These are phyloP conservation scores for Aphis gossypii DNA, from an alignment of 1,140 invertebrate genomes.

Conservation along the genomic window DNA sequence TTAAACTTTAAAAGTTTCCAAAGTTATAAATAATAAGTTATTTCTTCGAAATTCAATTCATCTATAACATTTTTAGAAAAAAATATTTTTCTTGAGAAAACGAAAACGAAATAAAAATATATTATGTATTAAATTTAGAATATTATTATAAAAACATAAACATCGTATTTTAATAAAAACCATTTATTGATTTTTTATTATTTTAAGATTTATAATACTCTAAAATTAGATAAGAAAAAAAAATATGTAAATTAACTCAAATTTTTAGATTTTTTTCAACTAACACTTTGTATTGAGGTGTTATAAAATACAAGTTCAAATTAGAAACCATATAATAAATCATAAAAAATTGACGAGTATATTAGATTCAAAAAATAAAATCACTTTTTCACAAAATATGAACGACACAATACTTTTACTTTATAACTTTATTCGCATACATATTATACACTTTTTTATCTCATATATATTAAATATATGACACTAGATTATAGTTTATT, in stretches of 20 bases:
- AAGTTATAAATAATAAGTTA: slow-evolving; percentile 1
- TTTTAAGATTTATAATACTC: background rate
- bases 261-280: background rate
- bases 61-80: background rate
- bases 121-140: background rate
- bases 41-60: background rate
- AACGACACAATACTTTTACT: background rate
- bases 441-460: background rate
- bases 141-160: background rate
- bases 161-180: background rate
- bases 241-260: background rate
- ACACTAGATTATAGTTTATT: background rate
- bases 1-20: background rate
- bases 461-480: too few species aligned
- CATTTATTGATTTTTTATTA: background rate
- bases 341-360: background rate
- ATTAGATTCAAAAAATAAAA: background rate
- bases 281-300: background rate
- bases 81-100: background rate
- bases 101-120: background rate
- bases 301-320: background rate
- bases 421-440: background rate
- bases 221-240: background rate
- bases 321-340: background rate
- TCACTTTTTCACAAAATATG: too few species aligned